These are phyloP conservation scores for Gymnocypris eckloni DNA, from an alignment of 2,797 vertebrate genomes.

Conservation along the genomic window DNA sequence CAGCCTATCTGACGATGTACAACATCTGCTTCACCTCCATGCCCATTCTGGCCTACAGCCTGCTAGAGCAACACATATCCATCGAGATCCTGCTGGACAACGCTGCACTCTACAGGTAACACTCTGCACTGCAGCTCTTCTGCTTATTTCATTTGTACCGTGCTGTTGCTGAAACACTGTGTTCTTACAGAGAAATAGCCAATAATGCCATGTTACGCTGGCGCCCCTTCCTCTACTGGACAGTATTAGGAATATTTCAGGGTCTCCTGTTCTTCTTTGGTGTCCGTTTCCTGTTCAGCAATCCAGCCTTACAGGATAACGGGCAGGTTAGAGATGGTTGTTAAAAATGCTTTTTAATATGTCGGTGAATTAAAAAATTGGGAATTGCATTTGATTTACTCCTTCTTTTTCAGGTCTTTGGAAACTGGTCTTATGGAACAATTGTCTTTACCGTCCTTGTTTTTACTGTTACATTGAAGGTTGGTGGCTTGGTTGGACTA, in stretches of 20 bases:
- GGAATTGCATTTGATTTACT: neutral
- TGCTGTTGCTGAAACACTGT: neutral
- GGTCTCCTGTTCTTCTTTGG: slow-evolving; percentile 97
- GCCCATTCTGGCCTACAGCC: slow-evolving; percentile 96
- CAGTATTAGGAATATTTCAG: slow-evolving; percentile 90
- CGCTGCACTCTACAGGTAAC: slow-evolving; percentile 92
- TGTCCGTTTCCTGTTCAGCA: slow-evolving; percentile 88
- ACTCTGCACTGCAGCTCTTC: slow-evolving; percentile 11
- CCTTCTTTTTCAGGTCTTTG: slow-evolving; percentile 84
- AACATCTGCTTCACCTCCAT: slow-evolving; percentile 99
- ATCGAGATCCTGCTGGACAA: slow-evolving; percentile 88
- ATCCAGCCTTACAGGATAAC: slow-evolving; percentile 88
- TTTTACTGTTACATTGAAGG: slow-evolving; percentile 99
- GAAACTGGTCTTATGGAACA: slow-evolving; percentile 97
- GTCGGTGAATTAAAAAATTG: neutral
- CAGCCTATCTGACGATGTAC: slow-evolving; percentile 99
- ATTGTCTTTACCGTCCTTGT: slow-evolving; percentile 95
- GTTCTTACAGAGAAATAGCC: slow-evolving; percentile 84
- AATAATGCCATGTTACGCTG: slow-evolving; percentile 94
- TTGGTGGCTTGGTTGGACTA: slow-evolving; percentile 60
- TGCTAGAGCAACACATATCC: slow-evolving; percentile 94
- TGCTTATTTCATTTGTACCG: neutral
- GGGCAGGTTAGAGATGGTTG: slow-evolving; percentile 85
- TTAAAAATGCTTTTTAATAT: slow-evolving; percentile 20
- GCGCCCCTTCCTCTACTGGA: slow-evolving; percentile 94